Conservation (phyloP, 2,888 invertebrate species). For the Mallateleia sp. region DNA sequence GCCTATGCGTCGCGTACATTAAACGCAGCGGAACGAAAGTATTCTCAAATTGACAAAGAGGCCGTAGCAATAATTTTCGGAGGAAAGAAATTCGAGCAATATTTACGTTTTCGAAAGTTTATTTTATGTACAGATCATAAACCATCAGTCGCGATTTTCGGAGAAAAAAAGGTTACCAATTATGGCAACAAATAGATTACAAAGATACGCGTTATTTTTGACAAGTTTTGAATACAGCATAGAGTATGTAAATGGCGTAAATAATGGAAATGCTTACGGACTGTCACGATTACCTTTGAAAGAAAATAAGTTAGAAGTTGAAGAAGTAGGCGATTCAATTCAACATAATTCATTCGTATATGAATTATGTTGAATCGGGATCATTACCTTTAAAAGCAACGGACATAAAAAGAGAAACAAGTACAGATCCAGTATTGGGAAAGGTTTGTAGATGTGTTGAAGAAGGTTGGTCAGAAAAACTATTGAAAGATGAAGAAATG, state of each 20-base stretch:
- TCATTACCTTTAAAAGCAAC: not conserved
- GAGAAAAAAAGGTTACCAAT: conserved; percentile 84
- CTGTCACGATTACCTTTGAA: conserved; percentile 72
- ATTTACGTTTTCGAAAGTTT: conserved; percentile 67
- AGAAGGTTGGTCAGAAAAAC: conserved; percentile 47
- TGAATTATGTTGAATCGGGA: not conserved
- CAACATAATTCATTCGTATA: not conserved
- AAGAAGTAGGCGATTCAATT: conserved; percentile 1
- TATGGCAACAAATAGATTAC: conserved; percentile 85
- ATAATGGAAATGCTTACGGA: conserved; percentile 70
- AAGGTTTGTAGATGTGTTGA: not conserved
- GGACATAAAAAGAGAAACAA: not conserved
- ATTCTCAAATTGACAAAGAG: conserved; percentile 82
- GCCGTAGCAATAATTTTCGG: conserved; percentile 86
- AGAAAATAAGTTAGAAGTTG: not conserved
- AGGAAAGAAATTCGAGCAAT: conserved; percentile 85
- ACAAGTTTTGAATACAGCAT: conserved; percentile 75
- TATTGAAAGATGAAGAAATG: conserved; percentile 15
- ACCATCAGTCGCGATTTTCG: conserved; percentile 73
- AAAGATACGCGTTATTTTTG: conserved; percentile 82
- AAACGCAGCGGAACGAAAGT: conserved; percentile 60
- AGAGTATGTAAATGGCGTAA: conserved; percentile 68
- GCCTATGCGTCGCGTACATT: conserved; percentile 55
- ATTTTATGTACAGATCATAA: conserved; percentile 80
- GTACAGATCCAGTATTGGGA: not conserved